These are phyloP conservation scores for Diplodus sargus DNA, from an alignment of 2,797 vertebrate species.

Conservation along the genomic window DNA sequence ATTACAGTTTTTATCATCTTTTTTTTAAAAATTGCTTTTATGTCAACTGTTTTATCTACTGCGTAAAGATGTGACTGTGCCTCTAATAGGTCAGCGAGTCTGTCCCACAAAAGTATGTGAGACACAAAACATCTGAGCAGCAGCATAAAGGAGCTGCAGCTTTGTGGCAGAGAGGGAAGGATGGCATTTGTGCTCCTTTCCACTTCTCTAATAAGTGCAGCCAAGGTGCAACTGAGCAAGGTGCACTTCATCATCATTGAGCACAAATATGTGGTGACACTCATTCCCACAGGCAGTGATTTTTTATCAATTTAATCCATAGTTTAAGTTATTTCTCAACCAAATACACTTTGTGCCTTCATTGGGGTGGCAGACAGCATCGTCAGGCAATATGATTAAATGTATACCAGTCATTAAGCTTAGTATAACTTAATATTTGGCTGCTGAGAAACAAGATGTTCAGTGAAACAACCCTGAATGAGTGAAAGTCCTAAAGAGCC, in stretches of 20 bases:
- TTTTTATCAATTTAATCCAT: background rate
- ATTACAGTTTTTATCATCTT: slow-evolving; percentile 58
- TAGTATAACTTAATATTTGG: background rate
- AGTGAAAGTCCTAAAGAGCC: background rate
- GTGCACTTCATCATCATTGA: slow-evolving; percentile 30
- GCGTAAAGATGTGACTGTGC: slow-evolving; percentile 37
- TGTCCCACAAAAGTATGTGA: slow-evolving; percentile 15
- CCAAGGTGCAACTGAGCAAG: slow-evolving; percentile 33
- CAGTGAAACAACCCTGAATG: background rate
- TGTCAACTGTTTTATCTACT: slow-evolving; percentile 59
- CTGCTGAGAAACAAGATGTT: slow-evolving; percentile 1
- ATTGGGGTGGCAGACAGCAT: no score
- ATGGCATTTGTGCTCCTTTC: slow-evolving; percentile 9
- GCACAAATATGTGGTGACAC: background rate
- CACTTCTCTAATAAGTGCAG: slow-evolving; percentile 21
- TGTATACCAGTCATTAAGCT: background rate
- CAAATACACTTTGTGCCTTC: background rate
- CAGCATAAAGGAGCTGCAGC: background rate
- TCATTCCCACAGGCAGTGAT: background rate
- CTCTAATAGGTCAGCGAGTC: slow-evolving; percentile 49
- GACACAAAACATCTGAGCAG: slow-evolving; percentile 21
- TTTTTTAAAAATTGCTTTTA: slow-evolving; percentile 67
- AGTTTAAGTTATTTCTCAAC: background rate
- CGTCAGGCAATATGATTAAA: no score
- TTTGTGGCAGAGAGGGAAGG: slow-evolving; percentile 12